Evolutionary conservation across 2,888 invertebrate species (phyloP), one percentile per base, ranked within the genome.

Genomic region (Drosophila formosana): DNA sequence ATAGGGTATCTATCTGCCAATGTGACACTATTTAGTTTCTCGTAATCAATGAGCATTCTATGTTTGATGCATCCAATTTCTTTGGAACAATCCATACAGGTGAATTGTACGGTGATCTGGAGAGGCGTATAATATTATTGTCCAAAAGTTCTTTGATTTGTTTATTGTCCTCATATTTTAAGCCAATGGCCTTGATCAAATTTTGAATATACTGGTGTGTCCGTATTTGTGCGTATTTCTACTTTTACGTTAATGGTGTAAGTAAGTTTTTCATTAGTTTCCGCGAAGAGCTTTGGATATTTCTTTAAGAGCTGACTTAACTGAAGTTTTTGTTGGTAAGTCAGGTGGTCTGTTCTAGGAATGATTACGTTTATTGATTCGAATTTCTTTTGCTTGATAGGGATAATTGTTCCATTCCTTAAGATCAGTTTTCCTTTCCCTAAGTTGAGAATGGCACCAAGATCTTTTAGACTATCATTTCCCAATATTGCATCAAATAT

Each of bases 1-100:
- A 47, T 11, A 11, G n/a, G n/a, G n/a, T n/a, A n/a, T n/a, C n/a
- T n/a, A n/a, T n/a, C n/a, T n/a, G n/a, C 23, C n/a, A 37, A 37
- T 37, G 34, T 51, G 4, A 37, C 50, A 11, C 50, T 37, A 25
- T 37, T 37, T 11, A 51, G 23, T 50, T 50, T 34, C 23, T 23
- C 34, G 18, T 51, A 37, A 11, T 37, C 25, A n/a, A 37, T 51
- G 1, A 51, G n/a, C 34, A 51, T 37, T n/a, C n/a, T 51, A 51
- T 37, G 25, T 51, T 34, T 32, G 32, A 55, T 9, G 39, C 26
- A 8, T 39, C 26, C 13, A 28, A 41, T 52, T 52, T 52, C 4
- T 41, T 41, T 41, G 37, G 7, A 2, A 13, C 39, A 39, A 18
- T 39, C 39, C 39, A 13, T 13, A 34, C 34, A 3, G 11, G 11